These are phyloP conservation scores for Melikaiella ostensackeni DNA, from an alignment of 2,888 invertebrate genomes.

Conservation along the genomic window DNA sequence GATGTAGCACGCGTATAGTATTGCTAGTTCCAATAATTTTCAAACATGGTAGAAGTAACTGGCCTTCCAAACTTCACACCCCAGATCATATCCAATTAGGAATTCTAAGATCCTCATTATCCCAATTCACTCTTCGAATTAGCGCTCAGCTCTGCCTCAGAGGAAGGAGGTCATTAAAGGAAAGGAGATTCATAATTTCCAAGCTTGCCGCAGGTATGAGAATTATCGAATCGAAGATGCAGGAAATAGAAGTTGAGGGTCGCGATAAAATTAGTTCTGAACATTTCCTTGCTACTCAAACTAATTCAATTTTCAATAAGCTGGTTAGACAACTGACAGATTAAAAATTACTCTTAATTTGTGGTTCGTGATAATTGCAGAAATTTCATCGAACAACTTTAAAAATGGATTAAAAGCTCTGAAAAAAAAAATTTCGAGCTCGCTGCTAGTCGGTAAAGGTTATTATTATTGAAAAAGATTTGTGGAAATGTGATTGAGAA, in stretches of 20 bases:
- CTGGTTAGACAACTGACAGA: neutral
- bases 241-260: slow-evolving; percentile 12
- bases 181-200: slow-evolving; percentile 34
- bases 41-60: too few relatives aligned
- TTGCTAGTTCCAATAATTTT: too few relatives aligned
- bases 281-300: neutral
- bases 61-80: too few relatives aligned
- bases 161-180: slow-evolving; percentile 11
- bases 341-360: neutral
- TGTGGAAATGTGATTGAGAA: neutral
- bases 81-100: neutral
- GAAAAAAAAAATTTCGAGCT: too few relatives aligned
- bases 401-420: neutral
- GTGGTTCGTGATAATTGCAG: neutral
- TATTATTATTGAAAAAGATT: too few relatives aligned
- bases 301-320: slow-evolving; percentile 21
- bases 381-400: neutral
- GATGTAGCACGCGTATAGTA: too few relatives aligned
- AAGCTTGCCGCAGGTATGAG: slow-evolving; percentile 5
- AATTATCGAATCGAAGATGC: slow-evolving; percentile 27
- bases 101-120: slow-evolving; percentile 22
- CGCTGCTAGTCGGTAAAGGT: too few relatives aligned
- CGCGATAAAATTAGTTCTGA: slow-evolving; percentile 21
- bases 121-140: slow-evolving; percentile 47
- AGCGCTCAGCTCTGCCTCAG: slow-evolving; percentile 39